phyloP scores from a whole-genome alignment of 2,888 invertebrate genomes.

The Bombylius discolor region DNA sequence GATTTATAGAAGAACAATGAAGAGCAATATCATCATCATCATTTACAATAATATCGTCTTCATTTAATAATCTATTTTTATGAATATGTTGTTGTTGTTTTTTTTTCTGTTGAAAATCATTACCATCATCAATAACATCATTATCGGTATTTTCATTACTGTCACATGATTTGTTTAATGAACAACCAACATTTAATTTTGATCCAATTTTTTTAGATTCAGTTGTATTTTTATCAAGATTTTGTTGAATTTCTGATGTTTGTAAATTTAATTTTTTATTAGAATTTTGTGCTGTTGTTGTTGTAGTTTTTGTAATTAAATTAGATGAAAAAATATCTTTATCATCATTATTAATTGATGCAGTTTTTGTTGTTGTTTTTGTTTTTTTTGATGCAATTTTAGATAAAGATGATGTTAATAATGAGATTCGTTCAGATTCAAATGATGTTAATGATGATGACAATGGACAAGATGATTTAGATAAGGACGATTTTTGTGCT shows the following conservation, averaged over 20 bases:
- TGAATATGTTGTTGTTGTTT: too few relatives aligned
- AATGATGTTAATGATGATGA: neutral
- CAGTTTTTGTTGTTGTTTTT: too few relatives aligned
- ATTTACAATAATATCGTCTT: too few relatives aligned
- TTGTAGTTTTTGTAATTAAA: neutral
- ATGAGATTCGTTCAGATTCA: neutral
- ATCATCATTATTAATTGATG: too few relatives aligned
- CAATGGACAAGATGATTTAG: neutral
- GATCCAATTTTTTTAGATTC: conserved; percentile 2
- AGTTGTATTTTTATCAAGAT: conserved; percentile 1
- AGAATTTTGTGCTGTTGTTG: neutral
- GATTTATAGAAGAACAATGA: too few relatives aligned
- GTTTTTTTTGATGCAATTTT: neutral
- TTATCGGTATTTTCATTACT: too few relatives aligned
- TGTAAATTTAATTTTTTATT: neutral
- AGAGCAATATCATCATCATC: too few relatives aligned
- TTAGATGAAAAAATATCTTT: too few relatives aligned
- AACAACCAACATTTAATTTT: conserved; percentile 2
- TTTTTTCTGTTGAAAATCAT: too few relatives aligned
- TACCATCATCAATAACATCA: too few relatives aligned
- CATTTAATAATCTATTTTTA: too few relatives aligned
- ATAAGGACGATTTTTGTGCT: neutral
- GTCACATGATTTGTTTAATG: neutral
- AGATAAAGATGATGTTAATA: neutral
- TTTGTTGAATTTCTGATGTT: conserved; percentile 5